Evolutionary conservation across 2,888 invertebrate species (phyloP), one percentile per base, ranked within the genome.

Genomic region (Altica lythri): DNA sequence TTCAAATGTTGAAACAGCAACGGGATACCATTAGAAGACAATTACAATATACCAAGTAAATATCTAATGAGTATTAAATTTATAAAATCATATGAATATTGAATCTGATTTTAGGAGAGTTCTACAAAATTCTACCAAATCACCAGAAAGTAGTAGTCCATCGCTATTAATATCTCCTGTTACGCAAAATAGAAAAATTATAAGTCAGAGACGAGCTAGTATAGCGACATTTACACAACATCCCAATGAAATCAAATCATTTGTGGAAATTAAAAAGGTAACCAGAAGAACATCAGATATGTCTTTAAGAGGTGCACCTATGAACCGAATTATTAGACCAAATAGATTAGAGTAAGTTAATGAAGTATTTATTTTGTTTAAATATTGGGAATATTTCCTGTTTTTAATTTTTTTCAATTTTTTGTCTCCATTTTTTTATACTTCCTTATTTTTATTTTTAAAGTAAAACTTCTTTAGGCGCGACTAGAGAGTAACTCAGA

Each of bases 11-110:
- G 42, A 80, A 81, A 63, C 77, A 80, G 54, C 77, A 80, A 53
- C 74, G 81, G 57, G 81, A 83, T 62, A 79, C 79, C 40, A 79
- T 81, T 46, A 80, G 79, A 60, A 71, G 77, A 43, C 83, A 83
- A 64, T 74, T 84, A 18, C 80, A 81, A 63, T 83, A 82, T 60
- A 80, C 82, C 25, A 81, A 79, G 81, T 78, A 68, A 68, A 72
- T 67, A 14, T 34, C 40, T 25, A 38, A 16, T 30, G 9, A 9
- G 38, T 6, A 25, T 16, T 53, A 25, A 34, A 27, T 8, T 8
- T 10, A 19, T 32, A 4, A 27, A 32, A n/a, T 9, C 1, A 32
- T 6, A n/a, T 27, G 27, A 6, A 29, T 32, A 12, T 17, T 12
- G n/a, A 5, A n/a, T 40, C 16, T 54, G 14, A 51, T 69, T 71